These are phyloP conservation scores for Gymnocheta viridis DNA, from an alignment of 2,888 invertebrate genomes.

Conservation along the genomic window DNA sequence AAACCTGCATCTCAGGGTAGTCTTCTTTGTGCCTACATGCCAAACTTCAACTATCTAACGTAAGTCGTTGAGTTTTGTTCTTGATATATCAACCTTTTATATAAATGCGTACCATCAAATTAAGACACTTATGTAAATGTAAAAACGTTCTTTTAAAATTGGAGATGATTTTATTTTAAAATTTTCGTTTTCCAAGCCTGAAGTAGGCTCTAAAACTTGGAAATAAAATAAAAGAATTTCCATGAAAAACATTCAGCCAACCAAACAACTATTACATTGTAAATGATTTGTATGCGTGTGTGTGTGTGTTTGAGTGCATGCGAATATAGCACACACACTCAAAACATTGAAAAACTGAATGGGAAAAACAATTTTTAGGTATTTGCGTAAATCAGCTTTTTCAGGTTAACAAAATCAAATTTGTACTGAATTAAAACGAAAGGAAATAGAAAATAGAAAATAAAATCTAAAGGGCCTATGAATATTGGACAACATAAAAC, in stretches of 20 bases:
- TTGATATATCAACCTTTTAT: too few species aligned
- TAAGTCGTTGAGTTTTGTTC: too few species aligned
- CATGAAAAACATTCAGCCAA: slow-evolving; percentile 41
- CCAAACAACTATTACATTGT: slow-evolving; percentile 36
- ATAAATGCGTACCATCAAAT: too few species aligned
- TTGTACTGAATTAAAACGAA: slow-evolving; percentile 73
- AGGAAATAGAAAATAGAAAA: slow-evolving; percentile 51
- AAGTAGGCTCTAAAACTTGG: slow-evolving; percentile 47
- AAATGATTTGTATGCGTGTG: slow-evolving; percentile 8
- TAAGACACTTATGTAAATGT: too few species aligned
- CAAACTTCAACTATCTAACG: too few species aligned
- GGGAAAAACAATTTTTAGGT: slow-evolving; percentile 58
- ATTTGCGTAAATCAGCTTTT: slow-evolving; percentile 76
- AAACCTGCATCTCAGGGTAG: too few species aligned
- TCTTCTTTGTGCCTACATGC: too few species aligned
- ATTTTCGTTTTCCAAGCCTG: background rate
- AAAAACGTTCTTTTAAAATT: too few species aligned
- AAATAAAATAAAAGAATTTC: slow-evolving; percentile 50
- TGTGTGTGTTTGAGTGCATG: background rate
- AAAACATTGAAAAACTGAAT: slow-evolving; percentile 36
- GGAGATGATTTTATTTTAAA: background rate
- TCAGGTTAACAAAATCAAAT: slow-evolving; percentile 76
- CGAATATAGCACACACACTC: background rate
- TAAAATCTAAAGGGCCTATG: slow-evolving; percentile 64
- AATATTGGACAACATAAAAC: slow-evolving; percentile 61